A percentile compares a stretch with the other conserved stretches of the same genome.
phyloP scores from a whole-genome alignment of 2,797 vertebrate genomes.

The Coendou prehensilis region DNA sequence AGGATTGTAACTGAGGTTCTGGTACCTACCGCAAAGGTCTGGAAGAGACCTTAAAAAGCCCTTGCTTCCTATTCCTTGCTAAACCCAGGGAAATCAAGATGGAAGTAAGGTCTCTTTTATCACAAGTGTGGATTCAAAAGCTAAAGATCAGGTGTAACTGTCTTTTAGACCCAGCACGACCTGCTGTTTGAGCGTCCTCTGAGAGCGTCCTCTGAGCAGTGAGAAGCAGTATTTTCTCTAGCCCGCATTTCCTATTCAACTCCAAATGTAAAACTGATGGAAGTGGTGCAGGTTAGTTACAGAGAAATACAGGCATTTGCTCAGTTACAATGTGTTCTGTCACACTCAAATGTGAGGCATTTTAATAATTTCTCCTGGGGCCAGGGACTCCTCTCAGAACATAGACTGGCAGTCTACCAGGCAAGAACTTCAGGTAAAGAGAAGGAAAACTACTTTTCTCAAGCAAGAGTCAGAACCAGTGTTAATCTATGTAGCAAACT shows the following conservation, averaged over 20 bases:
- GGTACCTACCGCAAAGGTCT: neutral
- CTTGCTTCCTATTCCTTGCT: conserved; percentile 63
- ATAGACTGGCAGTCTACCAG: neutral
- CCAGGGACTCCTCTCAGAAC: neutral
- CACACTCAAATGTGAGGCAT: conserved; percentile 36
- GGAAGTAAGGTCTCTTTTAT: conserved; percentile 57
- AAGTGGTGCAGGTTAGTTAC: conserved; percentile 41
- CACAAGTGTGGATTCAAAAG: conserved; percentile 67
- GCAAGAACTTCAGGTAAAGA: conserved; percentile 22
- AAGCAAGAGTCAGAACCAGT: neutral
- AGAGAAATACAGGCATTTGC: conserved; percentile 65
- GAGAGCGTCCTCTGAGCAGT: conserved; percentile 51
- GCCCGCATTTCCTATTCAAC: conserved; percentile 52
- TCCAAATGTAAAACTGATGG: conserved; percentile 55
- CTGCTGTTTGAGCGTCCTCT: conserved; percentile 35
- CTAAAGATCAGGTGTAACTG: conserved; percentile 66
- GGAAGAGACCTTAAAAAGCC: conserved; percentile 63
- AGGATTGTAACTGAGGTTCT: conserved; percentile 34
- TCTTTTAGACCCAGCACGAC: conserved; percentile 51
- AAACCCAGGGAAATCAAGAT: conserved; percentile 50
- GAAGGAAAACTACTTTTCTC: conserved; percentile 24
- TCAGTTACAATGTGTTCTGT: conserved; percentile 49
- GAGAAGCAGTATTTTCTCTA: conserved; percentile 36
- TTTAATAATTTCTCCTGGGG: conserved; percentile 65
- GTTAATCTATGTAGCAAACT: neutral